Conservation (phyloP, 1,140 invertebrate species). For the Saccostrea cuccullata region DNA sequence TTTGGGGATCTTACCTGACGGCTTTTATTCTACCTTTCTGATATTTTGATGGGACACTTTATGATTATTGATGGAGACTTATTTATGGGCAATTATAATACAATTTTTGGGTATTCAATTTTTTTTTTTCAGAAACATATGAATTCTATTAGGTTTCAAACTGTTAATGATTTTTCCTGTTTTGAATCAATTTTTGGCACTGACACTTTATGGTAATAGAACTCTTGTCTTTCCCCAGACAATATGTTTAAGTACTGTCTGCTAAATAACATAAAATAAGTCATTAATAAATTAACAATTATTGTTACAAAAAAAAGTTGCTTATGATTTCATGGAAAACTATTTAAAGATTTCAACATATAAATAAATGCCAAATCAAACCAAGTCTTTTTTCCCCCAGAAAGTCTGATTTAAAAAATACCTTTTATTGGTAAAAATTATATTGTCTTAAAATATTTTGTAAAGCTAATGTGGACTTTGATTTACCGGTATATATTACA, state of each 20-base stretch:
- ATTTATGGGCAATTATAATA: neutral
- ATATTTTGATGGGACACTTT: neutral
- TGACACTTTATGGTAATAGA: slow-evolving; percentile 27
- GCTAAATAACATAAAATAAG: neutral
- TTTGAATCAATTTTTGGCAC: neutral
- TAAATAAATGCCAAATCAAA: no score
- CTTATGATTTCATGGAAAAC: no score
- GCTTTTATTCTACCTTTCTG: neutral
- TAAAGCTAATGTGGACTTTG: no score
- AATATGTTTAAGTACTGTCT: neutral
- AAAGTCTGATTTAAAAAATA: no score
- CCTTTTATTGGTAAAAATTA: no score
- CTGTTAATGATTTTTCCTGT: neutral
- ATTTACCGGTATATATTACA: no score
- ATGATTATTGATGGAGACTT: neutral
- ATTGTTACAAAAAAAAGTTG: no score
- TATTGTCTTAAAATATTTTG: no score
- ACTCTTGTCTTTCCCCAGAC: neutral
- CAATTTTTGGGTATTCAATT: neutral
- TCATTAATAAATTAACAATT: no score
- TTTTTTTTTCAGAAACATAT: neutral
- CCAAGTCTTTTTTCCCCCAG: no score
- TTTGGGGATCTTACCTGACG: neutral
- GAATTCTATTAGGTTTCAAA: neutral
- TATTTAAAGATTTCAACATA: no score